A percentile compares a stretch with the other conserved stretches of the same genome.
phyloP scores from a whole-genome alignment of 2,888 invertebrate species.

The Bombylius major region DNA sequence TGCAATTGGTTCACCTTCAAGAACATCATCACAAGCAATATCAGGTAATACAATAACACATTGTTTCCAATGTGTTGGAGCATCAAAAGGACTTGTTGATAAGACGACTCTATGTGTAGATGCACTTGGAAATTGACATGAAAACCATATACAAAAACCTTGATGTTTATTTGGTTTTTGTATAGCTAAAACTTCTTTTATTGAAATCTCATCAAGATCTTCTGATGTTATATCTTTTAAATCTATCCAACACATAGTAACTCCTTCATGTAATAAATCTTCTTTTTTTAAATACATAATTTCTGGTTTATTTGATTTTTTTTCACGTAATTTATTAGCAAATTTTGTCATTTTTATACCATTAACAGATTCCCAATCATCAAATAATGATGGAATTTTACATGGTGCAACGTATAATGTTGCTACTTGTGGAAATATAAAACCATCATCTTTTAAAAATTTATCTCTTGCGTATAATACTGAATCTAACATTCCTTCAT shows the following conservation, averaged over 20 bases:
- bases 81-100: conserved; percentile 62
- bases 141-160: conserved; percentile 73
- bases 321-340: conserved; percentile 46
- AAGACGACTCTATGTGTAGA: conserved; percentile 48
- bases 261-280: conserved; percentile 51
- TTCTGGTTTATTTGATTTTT: conserved; percentile 54
- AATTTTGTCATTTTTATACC: conserved; percentile 67
- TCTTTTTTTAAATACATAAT: conserved; percentile 41
- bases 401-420: conserved; percentile 41
- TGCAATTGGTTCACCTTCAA: conserved; percentile 49
- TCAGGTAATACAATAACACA: conserved; percentile 70
- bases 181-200: conserved; percentile 46
- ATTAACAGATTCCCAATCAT: conserved; percentile 66
- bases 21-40: conserved; percentile 39
- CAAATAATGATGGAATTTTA: conserved; percentile 44
- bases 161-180: conserved; percentile 46
- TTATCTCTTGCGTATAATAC: conserved; percentile 70
- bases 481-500: conserved; percentile 91
- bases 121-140: conserved; percentile 57
- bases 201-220: conserved; percentile 47
- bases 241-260: conserved; percentile 54
- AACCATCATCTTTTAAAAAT: conserved; percentile 60
- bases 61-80: conserved; percentile 89
- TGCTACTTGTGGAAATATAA: conserved; percentile 61
- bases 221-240: conserved; percentile 45